Percentiles rank a stretch among this genome's conserved stretches.
phyloP scores from a whole-genome alignment of 2,888 invertebrate genomes.

The Scrobipalpa costella region DNA sequence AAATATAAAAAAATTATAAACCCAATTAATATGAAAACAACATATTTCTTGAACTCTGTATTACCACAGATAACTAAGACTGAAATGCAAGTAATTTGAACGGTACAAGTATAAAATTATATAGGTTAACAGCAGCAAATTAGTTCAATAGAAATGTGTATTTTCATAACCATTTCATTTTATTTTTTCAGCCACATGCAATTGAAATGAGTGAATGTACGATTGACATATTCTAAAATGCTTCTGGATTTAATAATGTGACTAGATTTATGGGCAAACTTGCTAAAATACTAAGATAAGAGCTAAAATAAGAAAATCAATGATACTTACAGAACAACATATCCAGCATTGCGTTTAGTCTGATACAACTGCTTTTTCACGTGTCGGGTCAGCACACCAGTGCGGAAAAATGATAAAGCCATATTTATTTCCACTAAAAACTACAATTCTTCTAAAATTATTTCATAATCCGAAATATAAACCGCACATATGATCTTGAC shows the following conservation, averaged over 20 bases:
- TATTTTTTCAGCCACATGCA: too few species aligned
- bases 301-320: constrained; percentile 33
- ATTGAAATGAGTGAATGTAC: too few species aligned
- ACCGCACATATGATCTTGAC: constrained; percentile 43
- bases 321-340: constrained; percentile 85
- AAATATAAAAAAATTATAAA: neutral
- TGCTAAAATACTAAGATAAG: neutral
- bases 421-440: constrained; percentile 39
- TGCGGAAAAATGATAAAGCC: constrained; percentile 72
- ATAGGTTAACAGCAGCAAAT: too few species aligned
- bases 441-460: constrained; percentile 36
- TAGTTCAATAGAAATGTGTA: too few species aligned
- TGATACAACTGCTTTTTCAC: constrained; percentile 67
- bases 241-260: neutral
- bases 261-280: neutral
- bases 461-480: constrained; percentile 50
- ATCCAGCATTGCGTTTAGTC: constrained; percentile 83
- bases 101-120: too few species aligned
- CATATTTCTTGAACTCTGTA: too few species aligned
- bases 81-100: too few species aligned
- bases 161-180: too few species aligned
- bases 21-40: neutral
- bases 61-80: too few species aligned
- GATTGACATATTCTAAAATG: neutral
- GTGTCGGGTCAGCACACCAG: constrained; percentile 61